phyloP scores from a whole-genome alignment of 2,888 invertebrate genomes.

The Drosophila parthenogenetica region DNA sequence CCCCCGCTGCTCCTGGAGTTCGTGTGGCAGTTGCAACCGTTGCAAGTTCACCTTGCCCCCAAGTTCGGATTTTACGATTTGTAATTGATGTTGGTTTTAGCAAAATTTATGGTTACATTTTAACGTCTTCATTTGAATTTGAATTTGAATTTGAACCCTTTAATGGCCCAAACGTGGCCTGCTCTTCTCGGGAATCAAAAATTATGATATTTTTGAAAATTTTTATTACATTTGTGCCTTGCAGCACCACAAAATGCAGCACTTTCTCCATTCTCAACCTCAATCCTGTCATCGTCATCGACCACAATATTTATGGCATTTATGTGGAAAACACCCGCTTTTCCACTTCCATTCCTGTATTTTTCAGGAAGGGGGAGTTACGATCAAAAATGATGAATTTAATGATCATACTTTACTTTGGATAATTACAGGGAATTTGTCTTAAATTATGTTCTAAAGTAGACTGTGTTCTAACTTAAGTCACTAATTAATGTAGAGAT shows the following conservation, averaged over 20 bases:
- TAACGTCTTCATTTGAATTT: conserved; percentile 77
- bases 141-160: conserved; percentile 75
- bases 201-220: conserved; percentile 81
- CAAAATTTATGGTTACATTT: conserved; percentile 80
- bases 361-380: neutral
- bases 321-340: conserved; percentile 52
- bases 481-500: no score
- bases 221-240: conserved; percentile 55
- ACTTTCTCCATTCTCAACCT: neutral
- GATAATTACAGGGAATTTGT: conserved; percentile 1
- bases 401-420: neutral
- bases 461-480: no score
- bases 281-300: conserved; percentile 53
- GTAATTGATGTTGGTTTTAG: conserved; percentile 83
- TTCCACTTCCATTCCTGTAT: neutral
- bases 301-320: conserved; percentile 67
- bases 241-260: conserved; percentile 55
- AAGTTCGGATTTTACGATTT: conserved; percentile 68
- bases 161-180: conserved; percentile 67
- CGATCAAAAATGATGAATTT: neutral
- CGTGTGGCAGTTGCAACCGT: conserved; percentile 21
- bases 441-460: no score
- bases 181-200: conserved; percentile 69
- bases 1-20: conserved; percentile 6
- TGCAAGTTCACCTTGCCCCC: conserved; percentile 48